Percentiles rank a stretch among this genome's conserved stretches.
Evolutionary conservation across 2,797 vertebrate genomes (phyloP).

Genomic region (Etheostoma perlongum): DNA sequence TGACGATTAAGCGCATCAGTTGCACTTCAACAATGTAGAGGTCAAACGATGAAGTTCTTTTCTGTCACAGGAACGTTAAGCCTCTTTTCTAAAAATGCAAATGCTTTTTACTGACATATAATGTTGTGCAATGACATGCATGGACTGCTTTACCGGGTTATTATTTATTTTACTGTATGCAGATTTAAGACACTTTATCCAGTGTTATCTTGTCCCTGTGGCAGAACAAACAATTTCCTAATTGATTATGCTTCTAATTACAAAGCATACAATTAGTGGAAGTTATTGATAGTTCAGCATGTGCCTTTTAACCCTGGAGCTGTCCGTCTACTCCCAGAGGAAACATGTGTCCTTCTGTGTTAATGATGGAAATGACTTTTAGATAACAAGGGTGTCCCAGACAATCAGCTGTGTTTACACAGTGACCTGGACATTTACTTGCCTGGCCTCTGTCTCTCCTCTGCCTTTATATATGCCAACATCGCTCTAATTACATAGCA

Average conservation of each 20-base stretch:
- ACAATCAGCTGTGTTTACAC: conserved; percentile 78
- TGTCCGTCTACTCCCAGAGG: conserved; percentile 84
- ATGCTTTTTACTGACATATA: conserved; percentile 32
- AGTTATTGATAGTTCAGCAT: conserved; percentile 88
- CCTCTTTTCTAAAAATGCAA: conserved; percentile 51
- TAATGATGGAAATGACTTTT: conserved; percentile 85
- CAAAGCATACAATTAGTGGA: conserved; percentile 86
- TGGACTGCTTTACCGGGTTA: background rate
- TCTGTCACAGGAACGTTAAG: conserved; percentile 62
- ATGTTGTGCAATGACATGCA: conserved; percentile 30
- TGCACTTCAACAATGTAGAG: conserved; percentile 88
- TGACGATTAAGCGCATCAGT: conserved; percentile 94
- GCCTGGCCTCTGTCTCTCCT: conserved; percentile 51
- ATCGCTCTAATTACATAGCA: conserved; percentile 46
- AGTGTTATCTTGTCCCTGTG: conserved; percentile 52
- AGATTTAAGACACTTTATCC: conserved; percentile 32
- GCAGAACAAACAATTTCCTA: conserved; percentile 77
- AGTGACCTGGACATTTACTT: conserved; percentile 77
- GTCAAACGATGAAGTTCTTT: conserved; percentile 82
- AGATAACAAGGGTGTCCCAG: conserved; percentile 82
- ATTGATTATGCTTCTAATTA: conserved; percentile 89
- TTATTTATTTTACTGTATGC: conserved; percentile 33
- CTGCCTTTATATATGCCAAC: conserved; percentile 46
- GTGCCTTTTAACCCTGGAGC: conserved; percentile 85
- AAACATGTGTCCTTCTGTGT: conserved; percentile 84